Conservation (phyloP, 1,140 invertebrate genomes). For the Drosophila ambigua region DNA sequence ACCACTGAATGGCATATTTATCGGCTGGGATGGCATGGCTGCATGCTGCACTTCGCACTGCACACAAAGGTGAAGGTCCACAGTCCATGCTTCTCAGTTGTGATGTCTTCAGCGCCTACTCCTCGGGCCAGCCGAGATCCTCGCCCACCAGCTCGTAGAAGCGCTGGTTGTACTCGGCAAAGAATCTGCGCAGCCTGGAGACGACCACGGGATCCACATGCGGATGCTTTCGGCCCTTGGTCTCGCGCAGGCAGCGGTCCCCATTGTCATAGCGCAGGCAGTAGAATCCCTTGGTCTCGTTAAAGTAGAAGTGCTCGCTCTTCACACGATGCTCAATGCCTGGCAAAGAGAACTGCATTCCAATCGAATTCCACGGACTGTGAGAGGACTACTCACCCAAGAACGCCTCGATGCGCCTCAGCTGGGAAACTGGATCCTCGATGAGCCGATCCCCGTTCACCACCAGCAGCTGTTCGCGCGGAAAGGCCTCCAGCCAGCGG, state of each 20-base stretch:
- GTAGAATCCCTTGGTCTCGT: constrained; percentile 98
- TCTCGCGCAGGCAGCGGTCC: constrained; percentile 95
- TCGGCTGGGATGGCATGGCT: constrained; percentile 1
- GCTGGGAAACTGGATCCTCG: constrained; percentile 95
- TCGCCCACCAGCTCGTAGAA: constrained; percentile 97
- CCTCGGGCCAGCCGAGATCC: constrained; percentile 89
- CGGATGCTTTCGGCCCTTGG: constrained; percentile 97
- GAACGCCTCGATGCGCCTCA: constrained; percentile 95
- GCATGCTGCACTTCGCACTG: neutral
- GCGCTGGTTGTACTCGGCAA: constrained; percentile 96
- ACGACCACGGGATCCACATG: constrained; percentile 92
- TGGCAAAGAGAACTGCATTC: constrained; percentile 16
- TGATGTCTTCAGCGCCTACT: constrained; percentile 44
- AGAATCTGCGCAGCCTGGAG: constrained; percentile 95
- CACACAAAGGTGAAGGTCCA: constrained; percentile 3
- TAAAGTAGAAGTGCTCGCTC: constrained; percentile 97
- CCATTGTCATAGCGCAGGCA: constrained; percentile 94
- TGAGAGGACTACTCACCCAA: constrained; percentile 85
- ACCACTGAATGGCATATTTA: constrained; percentile 36
- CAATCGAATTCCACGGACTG: neutral
- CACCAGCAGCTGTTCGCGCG: constrained; percentile 94
- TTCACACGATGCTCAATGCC: constrained; percentile 87
- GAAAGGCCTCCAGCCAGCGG: constrained; percentile 94
- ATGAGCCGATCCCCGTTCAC: constrained; percentile 98
- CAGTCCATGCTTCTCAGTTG: constrained; percentile 58